Percentiles rank a stretch among this genome's conserved stretches.
Conservation (phyloP, 2,797 vertebrate genomes). For the Telmatherina bonti region DNA sequence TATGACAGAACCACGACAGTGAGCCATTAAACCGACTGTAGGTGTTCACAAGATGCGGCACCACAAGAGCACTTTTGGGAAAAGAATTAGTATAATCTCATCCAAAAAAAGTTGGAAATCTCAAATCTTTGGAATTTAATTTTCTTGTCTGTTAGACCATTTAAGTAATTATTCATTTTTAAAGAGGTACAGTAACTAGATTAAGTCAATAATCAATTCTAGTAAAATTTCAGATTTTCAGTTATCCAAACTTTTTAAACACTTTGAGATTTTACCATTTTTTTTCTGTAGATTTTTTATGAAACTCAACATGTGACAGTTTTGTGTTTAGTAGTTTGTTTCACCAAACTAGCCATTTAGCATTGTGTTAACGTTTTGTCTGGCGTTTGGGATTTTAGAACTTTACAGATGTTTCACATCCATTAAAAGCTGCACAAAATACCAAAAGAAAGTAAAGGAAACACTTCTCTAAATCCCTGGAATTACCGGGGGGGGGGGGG, state of each 20-base stretch:
- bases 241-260: not conserved
- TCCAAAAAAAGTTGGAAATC: not conserved
- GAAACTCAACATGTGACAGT: not conserved
- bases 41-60: conserved; percentile 19
- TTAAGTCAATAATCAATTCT: not conserved
- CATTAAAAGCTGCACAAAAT: no score
- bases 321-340: not conserved
- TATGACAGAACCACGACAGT: conserved; percentile 32
- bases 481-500: no score
- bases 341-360: not conserved
- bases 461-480: not conserved
- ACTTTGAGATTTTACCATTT: not conserved
- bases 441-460: no score
- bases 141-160: not conserved
- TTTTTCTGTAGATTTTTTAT: not conserved
- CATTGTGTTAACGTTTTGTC: not conserved
- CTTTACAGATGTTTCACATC: not conserved
- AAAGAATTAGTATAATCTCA: not conserved
- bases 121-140: not conserved
- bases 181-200: not conserved
- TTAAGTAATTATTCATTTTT: not conserved
- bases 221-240: not conserved
- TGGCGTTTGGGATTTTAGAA: not conserved
- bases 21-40: conserved; percentile 28
- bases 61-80: no score